Evolutionary conservation across 2,888 invertebrate genomes (phyloP).

Genomic region (Acrobasis suavella): DNA sequence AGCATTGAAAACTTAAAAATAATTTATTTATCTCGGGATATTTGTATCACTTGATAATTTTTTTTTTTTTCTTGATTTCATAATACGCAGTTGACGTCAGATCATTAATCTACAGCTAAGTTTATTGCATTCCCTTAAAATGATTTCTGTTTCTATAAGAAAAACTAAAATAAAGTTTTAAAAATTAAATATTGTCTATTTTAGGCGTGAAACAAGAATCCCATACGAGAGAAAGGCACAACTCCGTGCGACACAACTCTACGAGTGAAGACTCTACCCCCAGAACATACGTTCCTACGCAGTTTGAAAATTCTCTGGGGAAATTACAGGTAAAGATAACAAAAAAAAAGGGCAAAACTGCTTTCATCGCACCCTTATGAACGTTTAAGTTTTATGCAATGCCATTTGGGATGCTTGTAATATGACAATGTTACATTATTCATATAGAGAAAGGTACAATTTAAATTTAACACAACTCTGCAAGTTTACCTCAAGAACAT

Average conservation of each 20-base stretch:
- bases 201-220: constrained; percentile 61
- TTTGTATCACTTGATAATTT: no score
- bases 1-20: no score
- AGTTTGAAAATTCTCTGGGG: constrained; percentile 97
- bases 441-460: constrained; percentile 58
- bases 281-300: constrained; percentile 88
- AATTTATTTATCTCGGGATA: no score
- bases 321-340: constrained; percentile 87
- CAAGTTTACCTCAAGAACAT: constrained; percentile 81
- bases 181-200: constrained; percentile 4
- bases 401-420: no score
- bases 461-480: no score
- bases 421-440: no score
- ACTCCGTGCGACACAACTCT: constrained; percentile 81
- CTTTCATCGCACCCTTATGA: not conserved
- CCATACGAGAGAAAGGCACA: constrained; percentile 64
- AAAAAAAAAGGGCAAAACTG: not conserved
- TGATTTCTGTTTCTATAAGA: no score
- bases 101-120: no score
- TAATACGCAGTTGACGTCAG: no score
- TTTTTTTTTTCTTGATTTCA: no score
- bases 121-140: no score
- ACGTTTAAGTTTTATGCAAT: not conserved
- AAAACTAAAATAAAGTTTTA: no score
- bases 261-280: constrained; percentile 77